Conservation (phyloP, 2,113 vertebrate species). For the Phainopepla nitens region DNA sequence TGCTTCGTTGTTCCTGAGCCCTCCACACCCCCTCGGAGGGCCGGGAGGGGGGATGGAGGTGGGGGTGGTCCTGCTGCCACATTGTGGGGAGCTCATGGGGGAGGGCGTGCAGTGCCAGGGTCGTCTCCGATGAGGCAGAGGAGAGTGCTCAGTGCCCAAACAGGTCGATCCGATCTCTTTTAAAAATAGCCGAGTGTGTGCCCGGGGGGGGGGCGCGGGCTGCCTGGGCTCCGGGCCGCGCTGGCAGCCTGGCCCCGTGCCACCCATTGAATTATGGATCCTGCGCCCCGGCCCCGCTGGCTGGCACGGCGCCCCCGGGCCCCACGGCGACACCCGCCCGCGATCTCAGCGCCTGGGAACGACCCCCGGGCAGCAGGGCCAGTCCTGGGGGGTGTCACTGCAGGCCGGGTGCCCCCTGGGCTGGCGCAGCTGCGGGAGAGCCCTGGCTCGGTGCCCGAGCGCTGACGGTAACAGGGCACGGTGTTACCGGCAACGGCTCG, state of each 20-base stretch:
- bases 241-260: conserved; percentile 14
- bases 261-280: conserved; percentile 14
- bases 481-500: neutral
- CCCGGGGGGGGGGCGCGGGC: neutral
- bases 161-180: neutral
- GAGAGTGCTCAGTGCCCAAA: neutral
- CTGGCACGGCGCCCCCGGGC: neutral
- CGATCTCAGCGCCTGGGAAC: neutral
- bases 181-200: neutral
- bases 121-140: fast-evolving
- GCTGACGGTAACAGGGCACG: conserved; percentile 16
- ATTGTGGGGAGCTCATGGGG: fast-evolving
- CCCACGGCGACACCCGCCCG: neutral
- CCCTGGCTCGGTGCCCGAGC: conserved; percentile 7
- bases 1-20: no score
- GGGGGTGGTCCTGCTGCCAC: neutral
- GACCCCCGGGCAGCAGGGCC: neutral
- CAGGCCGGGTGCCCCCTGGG: neutral
- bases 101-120: neutral
- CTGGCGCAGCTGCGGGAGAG: neutral
- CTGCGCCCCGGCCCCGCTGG: neutral
- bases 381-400: neutral
- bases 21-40: no score
- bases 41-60: fast-evolving
- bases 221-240: neutral